phyloP scores from a whole-genome alignment of 2,113 vertebrate genomes.

The Myodes glareolus region DNA sequence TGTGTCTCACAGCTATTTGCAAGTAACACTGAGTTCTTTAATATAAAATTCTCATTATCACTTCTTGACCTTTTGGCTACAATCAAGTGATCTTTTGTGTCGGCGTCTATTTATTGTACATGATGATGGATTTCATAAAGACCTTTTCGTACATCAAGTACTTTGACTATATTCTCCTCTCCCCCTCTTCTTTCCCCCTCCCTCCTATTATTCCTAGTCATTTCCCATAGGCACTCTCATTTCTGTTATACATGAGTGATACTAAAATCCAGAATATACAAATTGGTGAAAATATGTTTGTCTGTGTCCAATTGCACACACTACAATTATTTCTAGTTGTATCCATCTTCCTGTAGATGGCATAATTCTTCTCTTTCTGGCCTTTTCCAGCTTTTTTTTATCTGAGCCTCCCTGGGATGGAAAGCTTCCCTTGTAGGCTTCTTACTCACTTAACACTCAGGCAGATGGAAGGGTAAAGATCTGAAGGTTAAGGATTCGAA shows the following conservation, averaged over 20 bases:
- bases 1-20: conserved; percentile 18
- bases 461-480: conserved; percentile 28
- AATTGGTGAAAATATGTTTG: background rate
- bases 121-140: background rate
- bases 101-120: background rate
- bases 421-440: background rate
- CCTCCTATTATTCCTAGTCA: background rate
- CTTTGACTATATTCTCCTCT: background rate
- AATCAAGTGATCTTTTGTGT: background rate
- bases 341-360: background rate
- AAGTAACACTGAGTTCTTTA: background rate
- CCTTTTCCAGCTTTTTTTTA: background rate
- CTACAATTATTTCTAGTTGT: background rate
- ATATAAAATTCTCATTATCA: conserved; percentile 16
- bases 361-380: conserved; percentile 12
- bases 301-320: background rate
- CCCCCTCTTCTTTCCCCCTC: background rate
- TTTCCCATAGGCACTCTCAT: background rate
- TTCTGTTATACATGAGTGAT: background rate
- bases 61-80: background rate
- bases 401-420: background rate
- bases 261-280: background rate
- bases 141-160: background rate
- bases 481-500: conserved; percentile 37
- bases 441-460: background rate